Evolutionary conservation across 2,888 invertebrate species (phyloP), one percentile per base, ranked within the genome.

Genomic region (Hylaea fasciaria): DNA sequence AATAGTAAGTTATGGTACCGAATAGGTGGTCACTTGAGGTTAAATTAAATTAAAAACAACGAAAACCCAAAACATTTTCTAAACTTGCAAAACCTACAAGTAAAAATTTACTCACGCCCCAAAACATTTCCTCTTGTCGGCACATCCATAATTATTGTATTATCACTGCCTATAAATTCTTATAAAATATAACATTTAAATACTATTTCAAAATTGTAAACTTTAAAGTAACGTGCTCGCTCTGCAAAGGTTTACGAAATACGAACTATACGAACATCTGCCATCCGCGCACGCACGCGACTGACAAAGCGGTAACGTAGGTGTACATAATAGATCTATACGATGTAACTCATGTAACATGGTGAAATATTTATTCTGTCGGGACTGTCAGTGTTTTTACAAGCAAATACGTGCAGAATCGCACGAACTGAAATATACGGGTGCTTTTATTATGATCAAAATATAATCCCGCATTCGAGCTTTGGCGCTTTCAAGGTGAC

Each of bases 101-200:
- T 14, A 14, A 14, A 40, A 37, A 12, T n/a, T 3, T 40, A 93
- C 94, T 94, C 85, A 94, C 94, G 90, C 82, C 93, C 94, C 69
- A 94, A 86, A 72, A 94, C 72, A 78, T 93, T 94, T 82, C 94
- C 94, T 76, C 79, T 93, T 0, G 93, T 92, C 37, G 92, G 92
- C 68, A 93, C 93, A 73, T 93, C 93, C 86, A 94, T 17, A 47
- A 48, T 55, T 56, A 48, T 55, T 56, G 55, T 13, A 22, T 45
- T 39, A 29, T n/a, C 2, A 47, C 12, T 55, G 9, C 3, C 35
- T 22, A 22, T 22, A 22, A 22, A 22, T 5, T 22, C 5, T 5
- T 22, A 22, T 45, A 9, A 12, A 37, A 46, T 44, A 29, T 32
- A 0, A 7, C 10, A n/a, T n/a, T n/a, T n/a, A 13, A 40, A 13